phyloP scores from a whole-genome alignment of 2,888 invertebrate genomes.

The Leuctra nigra region DNA sequence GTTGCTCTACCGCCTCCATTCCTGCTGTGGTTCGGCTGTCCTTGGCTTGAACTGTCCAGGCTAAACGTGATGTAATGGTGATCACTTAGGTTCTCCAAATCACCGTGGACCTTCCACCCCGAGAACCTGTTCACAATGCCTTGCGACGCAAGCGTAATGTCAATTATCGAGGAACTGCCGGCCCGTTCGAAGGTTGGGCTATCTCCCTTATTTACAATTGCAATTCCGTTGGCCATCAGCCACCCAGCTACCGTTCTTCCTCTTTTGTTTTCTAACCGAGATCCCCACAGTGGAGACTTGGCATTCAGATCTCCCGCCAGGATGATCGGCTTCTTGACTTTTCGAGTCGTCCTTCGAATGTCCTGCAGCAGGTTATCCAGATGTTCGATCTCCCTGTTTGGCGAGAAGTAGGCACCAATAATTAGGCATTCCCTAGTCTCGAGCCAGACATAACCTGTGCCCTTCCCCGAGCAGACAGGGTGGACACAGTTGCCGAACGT shows the following conservation, averaged over 20 bases:
- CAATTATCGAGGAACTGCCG: background rate
- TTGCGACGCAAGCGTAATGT: background rate
- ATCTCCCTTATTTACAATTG: background rate
- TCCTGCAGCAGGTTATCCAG: background rate
- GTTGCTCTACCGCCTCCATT: no score
- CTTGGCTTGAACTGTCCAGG: no score
- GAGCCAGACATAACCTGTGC: background rate
- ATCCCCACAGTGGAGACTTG: background rate
- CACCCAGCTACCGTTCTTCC: background rate
- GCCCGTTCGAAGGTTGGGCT: background rate
- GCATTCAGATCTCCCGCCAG: background rate
- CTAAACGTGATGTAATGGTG: no score
- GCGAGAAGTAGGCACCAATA: background rate
- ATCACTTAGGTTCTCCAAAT: no score
- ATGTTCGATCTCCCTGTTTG: background rate
- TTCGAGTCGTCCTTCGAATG: background rate
- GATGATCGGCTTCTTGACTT: background rate
- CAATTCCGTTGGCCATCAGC: background rate
- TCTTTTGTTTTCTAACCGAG: background rate
- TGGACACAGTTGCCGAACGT: background rate
- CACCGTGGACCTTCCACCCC: background rate
- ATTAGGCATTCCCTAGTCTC: background rate
- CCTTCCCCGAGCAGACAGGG: background rate
- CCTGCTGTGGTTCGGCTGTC: no score
- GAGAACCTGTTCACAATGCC: background rate